Base-by-base conservation (phyloP, 2,888 invertebrate genomes). In the Rhagonycha fulva region DNA sequence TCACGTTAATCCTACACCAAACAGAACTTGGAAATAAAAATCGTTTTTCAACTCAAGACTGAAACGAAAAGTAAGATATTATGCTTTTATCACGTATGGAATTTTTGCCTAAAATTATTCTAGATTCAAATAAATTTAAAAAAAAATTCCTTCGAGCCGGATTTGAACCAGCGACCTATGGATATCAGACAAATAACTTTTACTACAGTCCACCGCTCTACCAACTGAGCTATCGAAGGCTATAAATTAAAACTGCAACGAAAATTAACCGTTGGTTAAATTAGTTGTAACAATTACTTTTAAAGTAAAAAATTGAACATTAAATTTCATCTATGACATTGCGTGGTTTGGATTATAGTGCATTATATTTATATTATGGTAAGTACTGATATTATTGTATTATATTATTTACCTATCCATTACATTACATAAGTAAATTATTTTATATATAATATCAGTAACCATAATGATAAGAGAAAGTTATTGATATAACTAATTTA, bases 141-240 rank as follows among this genome's bases (percentile, higher is more conserved):
- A 76, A 78, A 81, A 79, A 81, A 83, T 67, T 91, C 91, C 90
- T 90, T 91, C 91, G 91, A 91, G 90, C 91, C 91, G 91, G 91
- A 91, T 91, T 91, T 91, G 91, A 91, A 91, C 91, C 91, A 91
- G 91, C 90, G 91, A 91, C 91, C 91, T 91, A 91, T 91, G 91
- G 91, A 91, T 91, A 32, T 28, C 63, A 47, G 67, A 26, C 12
- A n/a, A 47, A 47, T n/a, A n/a, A 47, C n/a, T n/a, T 47, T 71
- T 72, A n/a, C 86, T 86, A 86, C 86, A 86, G 86, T 86, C 85
- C 85, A 86, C 86, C 86, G 85, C 85, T 86, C 86, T 86, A 86
- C 86, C 86, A 86, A 86, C 86, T 86, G 85, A 85, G 85, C 84
- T 85, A 85, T 85, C 86, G 85, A 86, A 86, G 85, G 85, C 78